Base-by-base conservation (phyloP, 2,888 invertebrate genomes). In the Lycocerus yunnanus region DNA sequence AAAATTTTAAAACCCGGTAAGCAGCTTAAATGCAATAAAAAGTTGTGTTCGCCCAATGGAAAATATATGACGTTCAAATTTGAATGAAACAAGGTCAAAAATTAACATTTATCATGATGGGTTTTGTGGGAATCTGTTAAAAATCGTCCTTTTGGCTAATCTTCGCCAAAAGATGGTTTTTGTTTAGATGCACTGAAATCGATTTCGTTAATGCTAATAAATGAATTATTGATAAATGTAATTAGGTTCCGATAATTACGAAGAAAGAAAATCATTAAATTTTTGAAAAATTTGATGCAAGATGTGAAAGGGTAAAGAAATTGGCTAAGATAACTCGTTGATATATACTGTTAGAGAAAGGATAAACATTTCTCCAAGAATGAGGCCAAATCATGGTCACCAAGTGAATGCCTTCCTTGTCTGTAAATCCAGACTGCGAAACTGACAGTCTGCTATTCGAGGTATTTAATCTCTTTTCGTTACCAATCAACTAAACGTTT, bases 391-490 rank as follows among this genome's bases (percentile, higher is more conserved):
- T 20, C 61, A 63, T 63, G 61, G 61, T 63, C 61, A 63, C 61
- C 20, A 63, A 63, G 61, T 63, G 61, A 63, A 63, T 63, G 61
- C 61, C 61, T 63, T 63, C 61, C 61, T 63, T 63, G 61, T 63
- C 61, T 63, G 61, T 63, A 13, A 63, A 63, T 63, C 61, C 61
- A 63, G 61, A 63, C 61, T 63, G 61, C 61, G 18, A 63, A 61
- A 18, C 61, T 63, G n/a, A 18, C 18, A 18, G 60, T 18, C 15
- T 60, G 61, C 61, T 63, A 63, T 63, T 63, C 61, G 61, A 18
- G 61, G 61, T 18, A 63, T 63, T 18, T 63, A 18, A 63, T 63
- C 61, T 63, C 61, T 43, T 43, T 43, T n/a, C n/a, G 43, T 43
- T 43, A n/a, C 43, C 43, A 43, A 43, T 43, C 43, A 43, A 13